Base-by-base conservation (phyloP, 1,140 invertebrate genomes). In the Cotesia typhae region DNA sequence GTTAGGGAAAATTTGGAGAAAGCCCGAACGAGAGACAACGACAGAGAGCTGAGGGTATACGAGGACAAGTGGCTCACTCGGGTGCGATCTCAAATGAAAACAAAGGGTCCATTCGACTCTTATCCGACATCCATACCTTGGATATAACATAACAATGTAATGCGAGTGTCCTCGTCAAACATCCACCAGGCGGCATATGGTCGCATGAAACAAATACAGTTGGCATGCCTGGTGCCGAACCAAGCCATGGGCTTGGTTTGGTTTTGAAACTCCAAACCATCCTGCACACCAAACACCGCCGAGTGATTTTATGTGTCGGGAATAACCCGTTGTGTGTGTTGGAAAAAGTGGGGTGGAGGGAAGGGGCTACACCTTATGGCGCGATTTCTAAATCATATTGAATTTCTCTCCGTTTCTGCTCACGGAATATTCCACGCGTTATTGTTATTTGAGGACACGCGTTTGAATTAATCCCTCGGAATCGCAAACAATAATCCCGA, bases 51-150 rank as follows among this genome's bases (percentile, higher is more conserved):
- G 28, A 28, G 28, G 28, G 28, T 28, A 28, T 28, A 0, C 28
- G 28, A 28, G 41, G 41, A 47, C 41, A 47, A 47, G 41, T 47
- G 41, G 41, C 41, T 47, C 10, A 7, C 10, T 47, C 41, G 41
- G 41, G 41, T 7, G 41, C 41, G 76, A 78, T 75, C 69, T 75
- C 74, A 75, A 79, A 80, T 73, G 78, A 81, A 81, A 81, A 81
- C 80, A 81, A 81, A 81, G 77, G 80, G 71, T 77, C 73, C 74
- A 47, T 17, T 17, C 53, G 17, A 14, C n/a, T 57, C 41, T 1
- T 28, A 28, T 28, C 6, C 41, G 41, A 9, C 41, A 47, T 47
- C 41, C 10, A 47, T 47, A 47, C 41, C 5, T 47, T 47, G n/a
- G n/a, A n/a, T n/a, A n/a, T 0, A 47, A 41, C 53, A 55, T n/a